Evolutionary conservation across 2,888 invertebrate species (phyloP).

Genomic region (Eristalis pertinax): DNA sequence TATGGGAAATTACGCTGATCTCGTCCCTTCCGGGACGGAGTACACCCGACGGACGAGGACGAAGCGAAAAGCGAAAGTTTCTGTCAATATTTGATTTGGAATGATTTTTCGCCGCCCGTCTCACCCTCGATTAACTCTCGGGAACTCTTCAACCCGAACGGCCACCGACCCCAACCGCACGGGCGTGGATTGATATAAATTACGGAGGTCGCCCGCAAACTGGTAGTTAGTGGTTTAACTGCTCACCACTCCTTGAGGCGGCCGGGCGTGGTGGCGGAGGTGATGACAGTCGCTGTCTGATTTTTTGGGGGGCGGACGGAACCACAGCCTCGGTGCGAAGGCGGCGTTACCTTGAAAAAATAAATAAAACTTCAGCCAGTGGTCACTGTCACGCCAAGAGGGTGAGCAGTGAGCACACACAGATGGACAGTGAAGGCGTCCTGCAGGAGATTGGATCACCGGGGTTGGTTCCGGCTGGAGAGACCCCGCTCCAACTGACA

Average conservation of each 20-base stretch:
- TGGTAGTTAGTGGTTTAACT: constrained; percentile 70
- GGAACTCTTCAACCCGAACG: constrained; percentile 13
- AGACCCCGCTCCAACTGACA: constrained; percentile 59
- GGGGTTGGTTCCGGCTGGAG: constrained; percentile 49
- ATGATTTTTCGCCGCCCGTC: constrained; percentile 40
- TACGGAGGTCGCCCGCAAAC: constrained; percentile 66
- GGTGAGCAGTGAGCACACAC: neutral
- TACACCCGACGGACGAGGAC: neutral
- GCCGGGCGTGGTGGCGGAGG: constrained; percentile 13
- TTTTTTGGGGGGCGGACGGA: constrained; percentile 16
- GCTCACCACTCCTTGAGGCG: constrained; percentile 54
- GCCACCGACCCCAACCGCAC: constrained; percentile 32
- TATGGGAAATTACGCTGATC: constrained; percentile 5
- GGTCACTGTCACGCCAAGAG: constrained; percentile 34
- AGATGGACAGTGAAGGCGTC: constrained; percentile 26
- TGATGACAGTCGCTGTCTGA: constrained; percentile 22
- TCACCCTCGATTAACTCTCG: constrained; percentile 55
- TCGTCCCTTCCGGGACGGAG: neutral
- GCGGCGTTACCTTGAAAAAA: constrained; percentile 61
- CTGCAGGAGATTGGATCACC: constrained; percentile 50
- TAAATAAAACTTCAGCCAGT: constrained; percentile 54
- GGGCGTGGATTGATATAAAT: constrained; percentile 66
- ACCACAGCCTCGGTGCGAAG: constrained; percentile 14
- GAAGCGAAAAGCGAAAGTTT: constrained; percentile 28
- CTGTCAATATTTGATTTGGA: constrained; percentile 72